Conservation (phyloP, 2,888 invertebrate genomes). For the Zaprionus bogoriensis region DNA sequence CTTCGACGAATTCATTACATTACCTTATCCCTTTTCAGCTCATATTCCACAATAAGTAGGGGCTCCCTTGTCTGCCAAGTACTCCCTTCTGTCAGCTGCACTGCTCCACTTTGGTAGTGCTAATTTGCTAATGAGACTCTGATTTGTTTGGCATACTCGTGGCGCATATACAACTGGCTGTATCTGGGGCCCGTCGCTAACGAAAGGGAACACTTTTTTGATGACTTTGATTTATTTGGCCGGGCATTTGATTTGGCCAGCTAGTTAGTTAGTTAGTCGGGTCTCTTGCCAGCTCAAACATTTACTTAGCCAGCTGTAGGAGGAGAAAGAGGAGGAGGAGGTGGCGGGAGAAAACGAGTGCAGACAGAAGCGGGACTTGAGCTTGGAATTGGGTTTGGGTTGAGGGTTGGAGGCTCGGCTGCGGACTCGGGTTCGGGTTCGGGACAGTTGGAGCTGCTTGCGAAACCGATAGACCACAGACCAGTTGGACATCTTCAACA, state of each 20-base stretch:
- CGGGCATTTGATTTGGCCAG: conserved; percentile 46
- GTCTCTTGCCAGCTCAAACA: conserved; percentile 31
- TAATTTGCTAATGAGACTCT: conserved; percentile 80
- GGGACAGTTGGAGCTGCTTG: conserved; percentile 33
- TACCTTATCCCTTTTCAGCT: neutral
- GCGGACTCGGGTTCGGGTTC: conserved; percentile 9
- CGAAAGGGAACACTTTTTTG: conserved; percentile 39
- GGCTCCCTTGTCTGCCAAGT: neutral
- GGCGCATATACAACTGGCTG: conserved; percentile 11
- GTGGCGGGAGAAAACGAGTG: conserved; percentile 51
- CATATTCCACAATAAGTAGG: neutral
- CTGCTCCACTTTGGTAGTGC: conserved; percentile 50
- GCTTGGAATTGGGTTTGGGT: conserved; percentile 39
- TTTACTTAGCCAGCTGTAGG: conserved; percentile 34
- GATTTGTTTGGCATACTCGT: conserved; percentile 64
- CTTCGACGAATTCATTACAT: too few relatives aligned
- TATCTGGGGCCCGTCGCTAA: conserved; percentile 19
- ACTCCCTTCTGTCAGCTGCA: neutral
- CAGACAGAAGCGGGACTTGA: conserved; percentile 57
- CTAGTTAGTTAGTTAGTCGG: neutral
- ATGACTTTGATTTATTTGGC: conserved; percentile 56
- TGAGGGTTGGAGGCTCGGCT: conserved; percentile 9
- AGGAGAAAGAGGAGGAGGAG: neutral
- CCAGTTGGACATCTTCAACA: conserved; percentile 63
- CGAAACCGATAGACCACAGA: conserved; percentile 60